Percentiles rank a stretch among this genome's conserved stretches.
phyloP scores from a whole-genome alignment of 2,797 vertebrate genomes.

The Coreius guichenoti region DNA sequence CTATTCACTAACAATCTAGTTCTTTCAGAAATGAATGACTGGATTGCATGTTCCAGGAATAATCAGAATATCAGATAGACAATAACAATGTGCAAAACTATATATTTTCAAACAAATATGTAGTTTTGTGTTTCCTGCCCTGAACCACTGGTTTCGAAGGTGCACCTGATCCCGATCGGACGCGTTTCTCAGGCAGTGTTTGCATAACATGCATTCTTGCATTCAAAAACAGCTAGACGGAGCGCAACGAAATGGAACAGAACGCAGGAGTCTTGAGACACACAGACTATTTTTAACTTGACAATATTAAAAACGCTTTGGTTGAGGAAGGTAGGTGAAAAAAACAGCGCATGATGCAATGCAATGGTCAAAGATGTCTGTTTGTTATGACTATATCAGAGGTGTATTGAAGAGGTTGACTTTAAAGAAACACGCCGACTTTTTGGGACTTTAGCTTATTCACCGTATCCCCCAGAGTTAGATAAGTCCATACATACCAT shows the following conservation, averaged over 20 bases:
- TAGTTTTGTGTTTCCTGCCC: not conserved
- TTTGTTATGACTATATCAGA: not conserved
- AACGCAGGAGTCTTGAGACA: not conserved
- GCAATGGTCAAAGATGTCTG: no score
- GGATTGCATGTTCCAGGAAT: not conserved
- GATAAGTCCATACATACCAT: no score
- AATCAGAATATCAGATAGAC: not conserved
- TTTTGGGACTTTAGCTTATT: no score
- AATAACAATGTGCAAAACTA: not conserved
- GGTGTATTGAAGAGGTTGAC: not conserved
- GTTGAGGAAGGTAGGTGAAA: not conserved
- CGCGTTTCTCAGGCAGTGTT: not conserved
- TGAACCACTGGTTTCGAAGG: not conserved
- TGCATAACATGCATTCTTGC: constrained; percentile 27
- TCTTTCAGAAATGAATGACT: not conserved
- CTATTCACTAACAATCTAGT: not conserved
- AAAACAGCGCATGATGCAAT: not conserved
- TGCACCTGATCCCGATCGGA: not conserved
- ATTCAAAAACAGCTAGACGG: constrained; percentile 30
- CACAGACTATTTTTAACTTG: not conserved
- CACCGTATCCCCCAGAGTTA: no score
- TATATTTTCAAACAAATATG: not conserved
- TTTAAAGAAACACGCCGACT: no score
- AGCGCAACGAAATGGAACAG: constrained; percentile 13
- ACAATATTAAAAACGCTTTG: not conserved